Evolutionary conservation across 2,888 invertebrate genomes (phyloP), one percentile per base, ranked within the genome.

Genomic region (Pseudococcus viburni): DNA sequence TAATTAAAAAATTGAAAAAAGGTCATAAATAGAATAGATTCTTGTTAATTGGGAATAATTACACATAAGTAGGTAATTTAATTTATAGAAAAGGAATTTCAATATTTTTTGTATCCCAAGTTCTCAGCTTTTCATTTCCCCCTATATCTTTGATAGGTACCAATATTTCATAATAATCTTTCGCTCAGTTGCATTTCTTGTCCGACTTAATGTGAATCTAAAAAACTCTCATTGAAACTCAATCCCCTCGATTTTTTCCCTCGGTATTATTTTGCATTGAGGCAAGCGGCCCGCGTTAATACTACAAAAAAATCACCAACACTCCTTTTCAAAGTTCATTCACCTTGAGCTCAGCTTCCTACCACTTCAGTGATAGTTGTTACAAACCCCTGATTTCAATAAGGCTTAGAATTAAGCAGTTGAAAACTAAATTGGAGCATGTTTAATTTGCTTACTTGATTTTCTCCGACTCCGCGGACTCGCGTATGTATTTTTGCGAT

Each of bases 191-290:
- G 85, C 51, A 22, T 59, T 85, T 85, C 46, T 85, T 26, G 87
- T 55, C 26, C 80, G 39, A 26, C 33, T 77, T 26, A 80, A 55
- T 87, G 87, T 87, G 87, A 55, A 87, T 87, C 87, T 87, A 51
- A 33, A 86, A 86, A 87, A 87, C 87, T 87, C 87, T 87, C 87
- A 80, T 87, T 87, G 87, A 87, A 87, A 87, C 87, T 87, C 87
- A 73, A 87, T 87, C 87, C 87, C 87, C 87, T 87, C 87, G 87
- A 87, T 87, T 87, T 80, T 80, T 80, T 80, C 87, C 87, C 87
- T 87, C 87, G 87, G 87, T 87, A 87, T 87, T 87, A 87, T 87
- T 87, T 87, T 80, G 87, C 87, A 55, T 87, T 87, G 87, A 87
- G 87, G 87, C 87, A 87, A 77, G 80, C 80, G 19, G 87, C 80